Base-by-base conservation (phyloP, 2,888 invertebrate genomes). In the Nemapogon koenigi region DNA sequence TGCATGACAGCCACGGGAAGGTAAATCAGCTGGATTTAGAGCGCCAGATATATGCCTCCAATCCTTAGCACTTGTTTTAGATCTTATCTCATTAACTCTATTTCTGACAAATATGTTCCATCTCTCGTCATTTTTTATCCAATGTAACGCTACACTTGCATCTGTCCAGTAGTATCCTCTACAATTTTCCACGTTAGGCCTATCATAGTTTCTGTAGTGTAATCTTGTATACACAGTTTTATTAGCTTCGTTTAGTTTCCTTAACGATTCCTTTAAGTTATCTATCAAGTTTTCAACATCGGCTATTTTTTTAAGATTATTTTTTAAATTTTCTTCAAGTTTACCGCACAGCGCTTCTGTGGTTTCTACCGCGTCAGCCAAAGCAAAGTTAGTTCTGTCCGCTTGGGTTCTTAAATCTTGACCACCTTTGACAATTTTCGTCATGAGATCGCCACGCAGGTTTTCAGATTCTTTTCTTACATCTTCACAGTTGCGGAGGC, bases 211-310 rank as follows among this genome's bases (percentile, higher is more conserved):
- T 41, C 94, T 82, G 51, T 84, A 84, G 51, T 89, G 84, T 42
- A 95, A 78, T 33, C 94, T 82, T 0, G 94, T 92, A 67, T 93
- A 93, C 0, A 89, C 90, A 29, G 91, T 84, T 61, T 94, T 95
- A 76, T 90, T 83, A 2, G 88, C 84, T 18, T 84, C 79, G 52
- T 91, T 88, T 47, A 91, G 82, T 50, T 87, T 83, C 39, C 87
- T 78, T 8, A 92, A 78, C 0, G 87, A 84, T 4, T 81, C 82
- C 44, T 85, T 85, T 27, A 94, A 66, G 44, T 84, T 79, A 16
- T 83, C 83, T 40, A 93, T 88, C 15, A 91, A 76, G 39, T 81
- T 86, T 63, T 96, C 95, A 1, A 89, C 85, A 41, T 88, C 85
- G 1, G 89, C 88, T 30, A 90, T 82, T 45, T 89, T 87, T 47